Percentiles rank a stretch among this genome's conserved stretches.
These are phyloP conservation scores for Ryuthela nishihirai DNA, from an alignment of 2,888 invertebrate genomes.

Conservation along the genomic window DNA sequence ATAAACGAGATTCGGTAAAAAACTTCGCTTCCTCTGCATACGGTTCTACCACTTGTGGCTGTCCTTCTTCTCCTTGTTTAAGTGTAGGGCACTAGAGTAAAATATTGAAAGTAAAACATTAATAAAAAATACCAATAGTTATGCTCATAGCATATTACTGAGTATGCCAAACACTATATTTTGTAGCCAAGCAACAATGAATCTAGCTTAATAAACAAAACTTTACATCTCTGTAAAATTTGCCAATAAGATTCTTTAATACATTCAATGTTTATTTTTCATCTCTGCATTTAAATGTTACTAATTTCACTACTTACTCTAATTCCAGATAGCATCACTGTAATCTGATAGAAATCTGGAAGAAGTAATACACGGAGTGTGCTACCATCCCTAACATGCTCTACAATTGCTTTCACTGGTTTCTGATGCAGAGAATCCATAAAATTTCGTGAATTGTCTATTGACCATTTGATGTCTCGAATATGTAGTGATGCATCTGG, in stretches of 20 bases:
- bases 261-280: too few species aligned
- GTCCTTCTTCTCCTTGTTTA: slow-evolving; percentile 71
- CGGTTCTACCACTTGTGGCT: slow-evolving; percentile 56
- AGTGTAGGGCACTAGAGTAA: slow-evolving; percentile 58
- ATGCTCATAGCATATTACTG: too few species aligned
- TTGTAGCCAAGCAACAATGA: too few species aligned
- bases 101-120: slow-evolving; percentile 2
- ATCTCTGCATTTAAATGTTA: too few species aligned
- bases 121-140: too few species aligned
- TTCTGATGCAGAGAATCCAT: slow-evolving; percentile 82
- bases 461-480: slow-evolving; percentile 80
- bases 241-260: too few species aligned
- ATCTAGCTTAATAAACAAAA: too few species aligned
- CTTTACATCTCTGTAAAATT: too few species aligned
- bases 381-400: slow-evolving; percentile 96
- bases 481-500: slow-evolving; percentile 57
- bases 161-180: too few species aligned
- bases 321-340: slow-evolving; percentile 93
- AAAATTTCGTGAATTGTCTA: slow-evolving; percentile 76
- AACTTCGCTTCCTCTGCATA: slow-evolving; percentile 88
- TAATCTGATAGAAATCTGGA: slow-evolving; percentile 81
- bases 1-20: slow-evolving; percentile 84
- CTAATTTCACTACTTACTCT: slow-evolving; percentile 19
- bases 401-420: slow-evolving; percentile 85
- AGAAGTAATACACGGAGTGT: slow-evolving; percentile 87